A percentile compares a stretch with the other conserved stretches of the same genome.
Conservation (phyloP, 2,797 vertebrate species). For the Dicrostonyx torquatus region DNA sequence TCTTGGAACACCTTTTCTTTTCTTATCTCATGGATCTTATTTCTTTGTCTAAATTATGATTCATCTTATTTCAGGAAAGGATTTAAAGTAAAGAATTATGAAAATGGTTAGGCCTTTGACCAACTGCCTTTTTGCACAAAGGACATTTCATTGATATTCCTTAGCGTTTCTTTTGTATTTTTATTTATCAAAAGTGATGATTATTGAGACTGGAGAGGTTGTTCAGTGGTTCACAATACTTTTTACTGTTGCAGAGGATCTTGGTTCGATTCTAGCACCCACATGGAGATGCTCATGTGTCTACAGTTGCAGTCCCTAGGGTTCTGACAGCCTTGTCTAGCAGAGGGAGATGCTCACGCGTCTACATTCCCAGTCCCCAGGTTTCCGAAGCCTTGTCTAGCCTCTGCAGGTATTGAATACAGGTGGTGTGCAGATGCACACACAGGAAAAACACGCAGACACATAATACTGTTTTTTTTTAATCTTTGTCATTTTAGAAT, state of each 20-base stretch:
- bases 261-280: neutral
- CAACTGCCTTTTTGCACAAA: neutral
- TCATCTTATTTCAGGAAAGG: constrained; percentile 17
- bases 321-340: neutral
- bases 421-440: too few species aligned
- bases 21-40: neutral
- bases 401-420: neutral
- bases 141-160: neutral
- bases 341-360: neutral
- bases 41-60: neutral
- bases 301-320: neutral
- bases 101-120: neutral
- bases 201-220: neutral
- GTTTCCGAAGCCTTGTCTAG: neutral
- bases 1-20: neutral
- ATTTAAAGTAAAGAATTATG: neutral
- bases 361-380: neutral
- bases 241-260: neutral
- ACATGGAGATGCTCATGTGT: neutral
- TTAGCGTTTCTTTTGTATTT: neutral
- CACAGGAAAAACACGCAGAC: neutral
- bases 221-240: neutral
- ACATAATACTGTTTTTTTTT: neutral
- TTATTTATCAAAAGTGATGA: neutral
- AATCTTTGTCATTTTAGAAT: neutral